A percentile compares a stretch with the other conserved stretches of the same genome.
Evolutionary conservation across 1,140 invertebrate genomes (phyloP).

Genomic region (Globodera ellingtonae): DNA sequence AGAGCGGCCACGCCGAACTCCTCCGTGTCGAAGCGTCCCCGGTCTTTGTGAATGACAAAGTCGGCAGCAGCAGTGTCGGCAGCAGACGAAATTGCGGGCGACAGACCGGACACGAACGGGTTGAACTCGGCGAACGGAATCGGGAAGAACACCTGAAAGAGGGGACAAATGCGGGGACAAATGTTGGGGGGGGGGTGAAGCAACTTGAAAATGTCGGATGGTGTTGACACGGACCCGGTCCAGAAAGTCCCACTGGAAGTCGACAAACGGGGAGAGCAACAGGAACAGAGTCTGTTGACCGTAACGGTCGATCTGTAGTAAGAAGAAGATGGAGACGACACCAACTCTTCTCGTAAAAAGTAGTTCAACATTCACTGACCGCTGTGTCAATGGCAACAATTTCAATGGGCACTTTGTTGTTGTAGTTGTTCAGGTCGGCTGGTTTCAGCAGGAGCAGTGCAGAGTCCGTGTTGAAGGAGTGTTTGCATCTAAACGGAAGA

Average conservation of each 20-base stretch:
- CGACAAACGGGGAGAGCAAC: constrained; percentile 61
- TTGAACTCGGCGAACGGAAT: constrained; percentile 63
- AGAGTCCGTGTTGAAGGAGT: constrained; percentile 45
- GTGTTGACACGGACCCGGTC: constrained; percentile 63
- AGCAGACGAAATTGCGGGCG: constrained; percentile 10
- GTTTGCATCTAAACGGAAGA: constrained; percentile 47
- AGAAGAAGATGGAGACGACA: background rate
- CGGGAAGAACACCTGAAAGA: constrained; percentile 59
- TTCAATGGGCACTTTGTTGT: constrained; percentile 35
- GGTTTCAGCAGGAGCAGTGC: constrained; percentile 45
- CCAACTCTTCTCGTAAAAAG: background rate
- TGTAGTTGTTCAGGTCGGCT: background rate
- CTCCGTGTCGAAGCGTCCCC: constrained; percentile 59
- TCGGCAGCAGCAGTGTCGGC: constrained; percentile 1
- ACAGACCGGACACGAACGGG: constrained; percentile 46
- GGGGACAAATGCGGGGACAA: constrained; percentile 24
- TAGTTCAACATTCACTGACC: constrained; percentile 16
- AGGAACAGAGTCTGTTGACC: constrained; percentile 61
- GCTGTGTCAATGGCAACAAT: constrained; percentile 61
- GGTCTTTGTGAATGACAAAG: constrained; percentile 62
- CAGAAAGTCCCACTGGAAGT: constrained; percentile 62
- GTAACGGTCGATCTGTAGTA: constrained; percentile 51
- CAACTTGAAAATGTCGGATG: constrained; percentile 62
- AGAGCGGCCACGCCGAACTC: constrained; percentile 48
- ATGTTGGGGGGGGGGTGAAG: background rate